Evolutionary conservation across 2,797 vertebrate species (phyloP), one percentile per base, ranked within the genome.

Genomic region (Staurois parvus): DNA sequence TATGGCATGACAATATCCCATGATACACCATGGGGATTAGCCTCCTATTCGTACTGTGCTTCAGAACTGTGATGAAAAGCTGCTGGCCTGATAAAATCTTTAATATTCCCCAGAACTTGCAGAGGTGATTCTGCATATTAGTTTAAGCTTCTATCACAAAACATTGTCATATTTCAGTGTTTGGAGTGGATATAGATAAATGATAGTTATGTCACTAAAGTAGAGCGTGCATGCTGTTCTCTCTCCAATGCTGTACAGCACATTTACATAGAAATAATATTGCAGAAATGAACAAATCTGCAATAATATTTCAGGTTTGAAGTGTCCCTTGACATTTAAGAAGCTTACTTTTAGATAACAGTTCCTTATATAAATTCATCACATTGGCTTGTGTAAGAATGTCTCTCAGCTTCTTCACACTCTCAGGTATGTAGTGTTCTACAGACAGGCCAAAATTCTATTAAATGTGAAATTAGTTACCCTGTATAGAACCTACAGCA

Each of bases 51-150:
- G 75, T 88, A n/a, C 8, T 72, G 72, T 85, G 19, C 19, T 56
- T 66, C 37, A 83, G 81, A 67, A 73, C 42, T 34, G 88, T 89
- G 87, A 85, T 84, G 89, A 90, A 90, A 90, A 89, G 26, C 89
- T 91, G 83, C 79, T 88, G 88, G 67, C 81, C 79, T 91, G 92
- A 93, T 91, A 90, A 13, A 72, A 89, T 93, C 92, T 94, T 93
- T 91, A 93, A 91, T 93, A 90, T 92, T 91, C 81, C 28, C 72
- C 30, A 76, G 32, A 84, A 88, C 75, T 91, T 90, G 48, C 72
- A 80, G 85, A 88, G 80, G 75, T 88, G 88, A 64, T 90, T 84
- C 84, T 88, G 66, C 75, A n/a, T 88, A 86, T 83, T 87, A 90
- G 81, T 91, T 89, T 88, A 90, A 91, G 86, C 88, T 84, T 75